Evolutionary conservation across 2,113 vertebrate species (phyloP).

Genomic region (Laterallus jamaicensis): DNA sequence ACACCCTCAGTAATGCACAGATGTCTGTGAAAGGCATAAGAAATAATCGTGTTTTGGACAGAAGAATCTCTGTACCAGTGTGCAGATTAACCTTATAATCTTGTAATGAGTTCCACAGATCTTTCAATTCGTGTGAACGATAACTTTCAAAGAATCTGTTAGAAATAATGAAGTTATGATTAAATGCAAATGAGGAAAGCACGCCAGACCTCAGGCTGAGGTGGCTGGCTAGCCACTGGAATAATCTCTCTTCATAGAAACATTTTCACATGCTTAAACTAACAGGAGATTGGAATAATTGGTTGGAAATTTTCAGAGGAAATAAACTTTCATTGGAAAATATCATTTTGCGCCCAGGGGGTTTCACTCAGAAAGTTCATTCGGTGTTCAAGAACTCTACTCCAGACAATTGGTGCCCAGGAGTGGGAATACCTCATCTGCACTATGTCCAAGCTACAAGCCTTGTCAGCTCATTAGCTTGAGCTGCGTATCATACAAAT

Average conservation of each 20-base stretch:
- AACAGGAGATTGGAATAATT: background rate
- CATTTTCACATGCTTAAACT: background rate
- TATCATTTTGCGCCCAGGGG: background rate
- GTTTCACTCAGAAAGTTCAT: background rate
- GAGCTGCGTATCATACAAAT: background rate
- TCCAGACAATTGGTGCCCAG: background rate
- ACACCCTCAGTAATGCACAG: background rate
- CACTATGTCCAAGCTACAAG: background rate
- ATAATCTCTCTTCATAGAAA: background rate
- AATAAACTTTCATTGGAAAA: constrained; percentile 22
- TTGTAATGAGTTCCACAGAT: background rate
- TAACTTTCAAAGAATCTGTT: background rate
- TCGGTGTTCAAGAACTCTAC: background rate
- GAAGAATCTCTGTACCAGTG: background rate
- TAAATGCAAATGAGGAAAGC: background rate
- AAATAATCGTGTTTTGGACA: background rate
- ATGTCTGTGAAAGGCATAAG: background rate
- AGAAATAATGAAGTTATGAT: constrained; percentile 19
- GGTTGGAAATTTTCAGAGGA: background rate
- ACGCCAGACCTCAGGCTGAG: background rate
- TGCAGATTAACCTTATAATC: background rate
- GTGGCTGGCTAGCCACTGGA: background rate
- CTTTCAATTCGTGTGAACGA: background rate
- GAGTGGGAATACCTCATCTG: background rate
- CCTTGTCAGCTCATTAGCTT: background rate